Base-by-base conservation (phyloP, 2,797 vertebrate genomes). In the Podarcis siculus region DNA sequence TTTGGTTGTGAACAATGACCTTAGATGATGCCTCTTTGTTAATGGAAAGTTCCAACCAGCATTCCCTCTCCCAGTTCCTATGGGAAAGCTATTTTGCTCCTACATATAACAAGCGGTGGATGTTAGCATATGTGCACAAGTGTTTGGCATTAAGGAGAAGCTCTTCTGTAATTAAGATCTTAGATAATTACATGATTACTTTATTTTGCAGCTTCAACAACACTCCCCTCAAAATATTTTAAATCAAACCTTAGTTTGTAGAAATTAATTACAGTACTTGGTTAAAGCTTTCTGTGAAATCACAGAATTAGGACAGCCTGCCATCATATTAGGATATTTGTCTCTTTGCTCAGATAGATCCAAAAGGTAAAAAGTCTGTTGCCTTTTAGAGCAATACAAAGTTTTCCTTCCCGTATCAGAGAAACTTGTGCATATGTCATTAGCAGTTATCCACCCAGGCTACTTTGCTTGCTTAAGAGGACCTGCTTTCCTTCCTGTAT, bases 111-210 rank as follows among this genome's bases (percentile, higher is more conserved):
- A 82, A 69, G 37, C 58, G 9, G 64, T 77, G 45, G 64, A 32
- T 83, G 12, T 61, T 61, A 80, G 4, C n/a, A 19, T 67, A 32
- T 75, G 9, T 67, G 82, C 10, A 77, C 72, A 69, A 23, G 55
- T 55, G 42, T 27, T 49, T 83, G 64, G 30, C 37, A 13, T 55
- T 83, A 78, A 83, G 35, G 77, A 84, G 37, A 32, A 42, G 73
- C 82, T 85, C 32, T 80, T 80, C 76, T 87, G 35, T 85, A 87
- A 90, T 90, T 85, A 85, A 83, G 58, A 69, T 90, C 61, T 30
- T 21, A 69, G 78, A 77, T 87, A 85, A 87, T 90, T 82, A 32
- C 72, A 87, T 39, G 37, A 81, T 85, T 90, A 35, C 25, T 39
- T 83, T 55, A 55, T 67, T 87, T n/a, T 61, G 19, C 32, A 81